Evolutionary conservation across 2,797 vertebrate species (phyloP).

Genomic region (Hypotaenidia philippensis): DNA sequence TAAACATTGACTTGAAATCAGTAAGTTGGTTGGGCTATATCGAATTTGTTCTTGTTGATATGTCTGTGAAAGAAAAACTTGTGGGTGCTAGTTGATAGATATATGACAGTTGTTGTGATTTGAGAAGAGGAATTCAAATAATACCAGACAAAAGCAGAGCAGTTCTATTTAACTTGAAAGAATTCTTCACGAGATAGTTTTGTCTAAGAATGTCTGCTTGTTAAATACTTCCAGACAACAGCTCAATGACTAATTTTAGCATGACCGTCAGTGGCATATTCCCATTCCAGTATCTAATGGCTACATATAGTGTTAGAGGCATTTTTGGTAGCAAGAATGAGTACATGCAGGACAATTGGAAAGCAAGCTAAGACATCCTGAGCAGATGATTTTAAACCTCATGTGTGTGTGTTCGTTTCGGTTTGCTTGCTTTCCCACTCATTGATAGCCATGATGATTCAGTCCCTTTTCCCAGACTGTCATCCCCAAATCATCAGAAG

Average conservation of each 20-base stretch:
- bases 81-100: not conserved
- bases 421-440: not conserved
- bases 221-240: conserved; percentile 15
- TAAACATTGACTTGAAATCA: not conserved
- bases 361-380: not conserved
- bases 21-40: not conserved
- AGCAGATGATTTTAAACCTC: not conserved
- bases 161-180: conserved; percentile 1
- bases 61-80: not conserved
- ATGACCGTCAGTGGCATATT: not conserved
- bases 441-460: not conserved
- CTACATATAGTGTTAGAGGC: not conserved
- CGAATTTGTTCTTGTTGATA: not conserved
- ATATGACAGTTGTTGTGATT: not conserved
- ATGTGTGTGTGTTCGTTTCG: not conserved
- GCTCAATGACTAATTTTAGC: conserved; percentile 13
- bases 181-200: conserved; percentile 24
- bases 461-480: not conserved
- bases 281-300: not conserved
- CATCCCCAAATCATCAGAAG: not conserved
- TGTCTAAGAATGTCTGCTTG: not conserved
- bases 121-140: conserved; percentile 3
- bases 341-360: not conserved
- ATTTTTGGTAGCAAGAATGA: not conserved
- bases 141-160: not conserved